Conservation (phyloP, 2,888 invertebrate genomes). For the Sesamia inferens region DNA sequence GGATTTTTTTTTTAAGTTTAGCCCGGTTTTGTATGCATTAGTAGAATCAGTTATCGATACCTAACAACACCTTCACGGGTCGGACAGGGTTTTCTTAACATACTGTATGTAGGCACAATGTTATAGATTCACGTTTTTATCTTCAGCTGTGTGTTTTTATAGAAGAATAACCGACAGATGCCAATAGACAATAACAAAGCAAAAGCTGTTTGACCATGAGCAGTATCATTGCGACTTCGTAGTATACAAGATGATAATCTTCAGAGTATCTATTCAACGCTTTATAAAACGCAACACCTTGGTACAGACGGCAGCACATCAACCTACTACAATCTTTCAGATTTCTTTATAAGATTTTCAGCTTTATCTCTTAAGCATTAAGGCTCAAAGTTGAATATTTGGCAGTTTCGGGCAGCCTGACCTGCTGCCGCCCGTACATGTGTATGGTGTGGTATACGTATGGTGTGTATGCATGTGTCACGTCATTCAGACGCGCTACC, state of each 20-base stretch:
- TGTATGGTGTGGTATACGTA: slow-evolving; percentile 2
- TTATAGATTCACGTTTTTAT: background rate
- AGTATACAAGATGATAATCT: background rate
- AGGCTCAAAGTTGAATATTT: too few species aligned
- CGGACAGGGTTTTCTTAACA: too few species aligned
- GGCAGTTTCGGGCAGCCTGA: too few species aligned
- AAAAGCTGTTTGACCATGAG: background rate
- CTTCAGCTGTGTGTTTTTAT: background rate
- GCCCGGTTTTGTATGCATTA: too few species aligned
- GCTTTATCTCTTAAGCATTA: too few species aligned
- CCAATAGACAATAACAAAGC: background rate
- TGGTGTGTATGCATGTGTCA: slow-evolving; percentile 18
- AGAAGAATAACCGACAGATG: background rate
- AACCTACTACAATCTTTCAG: too few species aligned
- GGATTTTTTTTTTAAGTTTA: too few species aligned
- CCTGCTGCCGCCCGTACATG: background rate
- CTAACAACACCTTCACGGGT: too few species aligned
- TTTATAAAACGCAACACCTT: slow-evolving; percentile 17
- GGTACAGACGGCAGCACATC: too few species aligned
- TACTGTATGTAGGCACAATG: background rate
- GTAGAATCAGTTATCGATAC: too few species aligned
- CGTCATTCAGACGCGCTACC: slow-evolving; percentile 44
- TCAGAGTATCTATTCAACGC: background rate
- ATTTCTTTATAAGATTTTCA: too few species aligned
- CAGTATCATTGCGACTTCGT: background rate